Conservation (phyloP, 2,113 vertebrate species). For the Archilochus colubris region DNA sequence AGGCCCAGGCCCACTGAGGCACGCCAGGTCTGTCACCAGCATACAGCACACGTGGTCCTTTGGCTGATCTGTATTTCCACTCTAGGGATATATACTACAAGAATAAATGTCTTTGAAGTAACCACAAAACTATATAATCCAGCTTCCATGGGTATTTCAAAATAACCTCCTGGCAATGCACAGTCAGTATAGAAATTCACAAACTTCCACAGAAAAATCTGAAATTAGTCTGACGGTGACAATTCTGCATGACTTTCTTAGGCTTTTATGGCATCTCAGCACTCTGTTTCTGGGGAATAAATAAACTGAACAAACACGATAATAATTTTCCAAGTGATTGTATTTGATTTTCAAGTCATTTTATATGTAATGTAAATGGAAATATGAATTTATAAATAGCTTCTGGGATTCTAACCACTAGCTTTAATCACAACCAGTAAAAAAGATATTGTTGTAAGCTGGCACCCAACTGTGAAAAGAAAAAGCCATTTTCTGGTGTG, state of each 20-base stretch:
- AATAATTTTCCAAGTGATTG: background rate
- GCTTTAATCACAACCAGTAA: background rate
- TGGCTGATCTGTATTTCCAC: background rate
- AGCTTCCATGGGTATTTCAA: background rate
- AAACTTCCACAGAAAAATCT: background rate
- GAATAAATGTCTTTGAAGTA: background rate
- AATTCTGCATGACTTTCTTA: background rate
- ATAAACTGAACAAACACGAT: background rate
- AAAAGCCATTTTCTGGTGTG: background rate
- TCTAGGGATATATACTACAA: background rate
- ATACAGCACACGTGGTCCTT: rapidly evolving
- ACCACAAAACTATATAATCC: background rate
- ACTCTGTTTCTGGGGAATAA: background rate
- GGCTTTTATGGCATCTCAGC: background rate
- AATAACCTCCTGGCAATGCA: background rate
- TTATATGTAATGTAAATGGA: background rate
- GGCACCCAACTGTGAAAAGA: background rate
- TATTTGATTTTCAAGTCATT: background rate
- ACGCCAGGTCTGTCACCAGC: background rate
- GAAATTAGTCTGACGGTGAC: background rate
- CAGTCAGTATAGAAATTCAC: background rate
- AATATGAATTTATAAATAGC: background rate
- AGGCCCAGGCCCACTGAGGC: rapidly evolving
- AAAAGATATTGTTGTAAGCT: background rate
- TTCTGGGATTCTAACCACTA: background rate